These are phyloP conservation scores for Colinus virginianus DNA, from an alignment of 2,113 vertebrate species.

Conservation along the genomic window DNA sequence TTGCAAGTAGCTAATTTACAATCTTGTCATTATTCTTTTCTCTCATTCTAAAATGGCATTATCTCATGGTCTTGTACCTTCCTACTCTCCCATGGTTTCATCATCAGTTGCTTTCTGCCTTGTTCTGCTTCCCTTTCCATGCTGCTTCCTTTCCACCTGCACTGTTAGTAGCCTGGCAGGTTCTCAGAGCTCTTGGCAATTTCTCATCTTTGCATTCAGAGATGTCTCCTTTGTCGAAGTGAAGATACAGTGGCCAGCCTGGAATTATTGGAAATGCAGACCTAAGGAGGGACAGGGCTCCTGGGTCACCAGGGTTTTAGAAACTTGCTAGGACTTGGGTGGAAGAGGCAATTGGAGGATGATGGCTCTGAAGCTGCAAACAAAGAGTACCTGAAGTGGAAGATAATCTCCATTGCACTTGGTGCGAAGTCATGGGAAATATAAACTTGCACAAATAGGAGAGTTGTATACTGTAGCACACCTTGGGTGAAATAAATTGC, in stretches of 20 bases:
- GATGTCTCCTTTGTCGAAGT: neutral
- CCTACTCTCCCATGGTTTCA: neutral
- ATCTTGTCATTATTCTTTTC: neutral
- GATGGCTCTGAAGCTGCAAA: neutral
- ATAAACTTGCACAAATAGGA: neutral
- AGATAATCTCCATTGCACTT: neutral
- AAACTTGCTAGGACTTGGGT: neutral
- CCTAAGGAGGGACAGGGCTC: neutral
- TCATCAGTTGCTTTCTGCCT: neutral
- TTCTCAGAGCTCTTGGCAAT: neutral
- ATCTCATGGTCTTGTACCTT: neutral
- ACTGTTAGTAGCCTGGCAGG: neutral
- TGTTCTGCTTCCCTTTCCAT: neutral
- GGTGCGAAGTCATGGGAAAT: neutral
- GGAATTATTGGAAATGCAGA: neutral
- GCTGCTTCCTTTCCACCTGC: neutral
- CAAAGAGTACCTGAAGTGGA: neutral
- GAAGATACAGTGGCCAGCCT: rapidly evolving
- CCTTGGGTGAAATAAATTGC: constrained; percentile 1
- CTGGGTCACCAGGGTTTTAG: neutral
- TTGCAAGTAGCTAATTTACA: neutral
- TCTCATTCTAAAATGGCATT: neutral
- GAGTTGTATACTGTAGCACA: neutral
- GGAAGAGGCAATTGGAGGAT: neutral
- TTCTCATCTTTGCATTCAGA: neutral